Conservation (phyloP, 2,888 invertebrate genomes). For the Pyrochroa serraticornis region DNA sequence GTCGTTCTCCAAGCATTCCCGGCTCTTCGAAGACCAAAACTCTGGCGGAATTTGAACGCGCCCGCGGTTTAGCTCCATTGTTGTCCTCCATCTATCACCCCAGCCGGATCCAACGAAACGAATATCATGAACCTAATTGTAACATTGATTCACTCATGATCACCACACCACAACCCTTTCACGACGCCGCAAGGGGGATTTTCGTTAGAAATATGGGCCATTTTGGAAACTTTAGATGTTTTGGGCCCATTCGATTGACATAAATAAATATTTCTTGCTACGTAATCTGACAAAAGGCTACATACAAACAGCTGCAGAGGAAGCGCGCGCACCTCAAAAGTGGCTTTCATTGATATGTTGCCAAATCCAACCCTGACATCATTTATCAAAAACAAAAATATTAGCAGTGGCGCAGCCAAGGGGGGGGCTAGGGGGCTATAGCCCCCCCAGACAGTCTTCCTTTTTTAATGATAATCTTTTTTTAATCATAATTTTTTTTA, state of each 20-base stretch:
- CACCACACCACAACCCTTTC: constrained; percentile 17
- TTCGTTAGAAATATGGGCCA: constrained; percentile 12
- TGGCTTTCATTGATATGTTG: constrained; percentile 16
- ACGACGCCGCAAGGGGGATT: constrained; percentile 1
- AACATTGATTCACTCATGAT: constrained; percentile 23
- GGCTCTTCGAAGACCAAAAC: constrained; percentile 79
- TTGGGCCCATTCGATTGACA: constrained; percentile 21
- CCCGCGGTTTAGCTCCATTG: constrained; percentile 52
- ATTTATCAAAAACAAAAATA: constrained; percentile 15
- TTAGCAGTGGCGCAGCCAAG: too few relatives aligned
- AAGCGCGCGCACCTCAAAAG: constrained; percentile 29
- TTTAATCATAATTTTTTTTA: too few relatives aligned
- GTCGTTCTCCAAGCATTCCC: constrained; percentile 56
- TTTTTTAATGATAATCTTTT: too few relatives aligned
- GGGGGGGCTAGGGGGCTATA: too few relatives aligned
- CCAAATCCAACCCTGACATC: constrained; percentile 26
- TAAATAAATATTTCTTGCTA: constrained; percentile 21
- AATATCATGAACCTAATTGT: constrained; percentile 21
- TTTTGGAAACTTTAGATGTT: constrained; percentile 13
- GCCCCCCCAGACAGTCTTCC: too few relatives aligned
- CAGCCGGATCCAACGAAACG: constrained; percentile 20
- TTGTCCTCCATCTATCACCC: constrained; percentile 50
- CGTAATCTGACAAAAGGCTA: constrained; percentile 36
- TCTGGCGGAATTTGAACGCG: constrained; percentile 69
- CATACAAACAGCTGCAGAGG: constrained; percentile 38